Conservation (phyloP, 2,113 vertebrate species). For the Reinhardtius hippoglossoides region DNA sequence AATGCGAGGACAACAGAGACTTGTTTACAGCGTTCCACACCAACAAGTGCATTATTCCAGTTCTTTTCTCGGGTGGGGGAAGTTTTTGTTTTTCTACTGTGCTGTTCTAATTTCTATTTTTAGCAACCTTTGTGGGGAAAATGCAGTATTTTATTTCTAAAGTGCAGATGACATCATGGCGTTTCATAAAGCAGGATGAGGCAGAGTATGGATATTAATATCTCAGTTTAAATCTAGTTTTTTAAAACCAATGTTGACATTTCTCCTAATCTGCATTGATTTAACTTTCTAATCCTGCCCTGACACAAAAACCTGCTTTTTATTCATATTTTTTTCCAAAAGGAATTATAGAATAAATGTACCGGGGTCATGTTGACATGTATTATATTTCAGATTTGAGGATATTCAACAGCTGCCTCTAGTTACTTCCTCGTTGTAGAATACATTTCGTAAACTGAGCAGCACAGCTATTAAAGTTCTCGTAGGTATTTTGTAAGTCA, state of each 20-base stretch:
- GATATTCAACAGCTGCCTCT: neutral
- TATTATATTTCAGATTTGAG: constrained; percentile 1
- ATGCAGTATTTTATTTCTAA: neutral
- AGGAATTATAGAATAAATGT: neutral
- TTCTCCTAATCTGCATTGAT: no score
- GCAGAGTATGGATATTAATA: neutral
- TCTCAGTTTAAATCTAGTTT: neutral
- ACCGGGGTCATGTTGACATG: neutral
- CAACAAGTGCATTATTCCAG: constrained; percentile 70
- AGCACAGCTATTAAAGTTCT: constrained; percentile 8
- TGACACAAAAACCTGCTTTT: neutral
- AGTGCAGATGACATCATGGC: neutral
- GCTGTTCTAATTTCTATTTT: constrained; percentile 15
- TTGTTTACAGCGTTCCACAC: constrained; percentile 72
- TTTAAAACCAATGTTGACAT: neutral
- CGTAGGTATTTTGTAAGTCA: neutral
- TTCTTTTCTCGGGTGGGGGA: neutral
- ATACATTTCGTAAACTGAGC: constrained; percentile 11
- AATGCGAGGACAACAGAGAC: constrained; percentile 12
- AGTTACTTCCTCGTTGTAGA: neutral
- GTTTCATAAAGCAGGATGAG: neutral
- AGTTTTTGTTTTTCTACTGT: neutral
- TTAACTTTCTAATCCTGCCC: neutral
- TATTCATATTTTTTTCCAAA: no score
- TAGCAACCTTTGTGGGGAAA: neutral